phyloP scores from a whole-genome alignment of 1,140 invertebrate species.

The Pseudomyrmex sp. region DNA sequence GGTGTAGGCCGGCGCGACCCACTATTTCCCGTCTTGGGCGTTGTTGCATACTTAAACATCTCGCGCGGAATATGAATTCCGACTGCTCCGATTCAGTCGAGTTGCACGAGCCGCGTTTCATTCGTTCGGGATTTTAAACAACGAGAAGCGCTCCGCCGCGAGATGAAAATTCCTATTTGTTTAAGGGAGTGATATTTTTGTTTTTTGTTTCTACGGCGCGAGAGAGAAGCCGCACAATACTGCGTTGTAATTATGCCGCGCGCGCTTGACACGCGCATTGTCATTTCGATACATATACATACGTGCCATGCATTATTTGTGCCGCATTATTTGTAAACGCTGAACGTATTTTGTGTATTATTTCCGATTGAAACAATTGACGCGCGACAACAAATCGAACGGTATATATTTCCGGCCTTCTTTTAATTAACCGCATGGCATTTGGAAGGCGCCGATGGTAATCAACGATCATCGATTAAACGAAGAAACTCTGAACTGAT shows the following conservation, averaged over 20 bases:
- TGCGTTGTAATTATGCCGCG: slow-evolving; percentile 9
- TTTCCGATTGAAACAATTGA: neutral
- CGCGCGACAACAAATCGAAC: neutral
- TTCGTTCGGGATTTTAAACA: neutral
- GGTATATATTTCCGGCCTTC: neutral
- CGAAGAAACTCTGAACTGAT: neutral
- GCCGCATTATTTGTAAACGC: neutral
- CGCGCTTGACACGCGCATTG: neutral
- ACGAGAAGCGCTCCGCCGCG: neutral
- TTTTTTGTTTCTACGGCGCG: neutral
- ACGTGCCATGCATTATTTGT: neutral
- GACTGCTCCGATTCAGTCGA: neutral
- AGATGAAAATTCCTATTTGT: neutral
- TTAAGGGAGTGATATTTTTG: neutral
- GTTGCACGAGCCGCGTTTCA: neutral
- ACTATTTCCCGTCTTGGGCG: slow-evolving; percentile 12
- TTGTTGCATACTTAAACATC: slow-evolving; percentile 9
- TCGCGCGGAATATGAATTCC: slow-evolving; percentile 12
- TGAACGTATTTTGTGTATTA: neutral
- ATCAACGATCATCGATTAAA: neutral
- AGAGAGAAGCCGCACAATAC: neutral
- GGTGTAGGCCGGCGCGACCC: slow-evolving; percentile 28
- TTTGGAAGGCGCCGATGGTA: neutral
- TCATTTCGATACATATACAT: neutral
- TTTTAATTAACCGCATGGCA: slow-evolving; percentile 43